A percentile compares a stretch with the other conserved stretches of the same genome.
These are phyloP conservation scores for Dorcus parallelipipedus DNA, from an alignment of 2,888 invertebrate genomes.

Conservation along the genomic window DNA sequence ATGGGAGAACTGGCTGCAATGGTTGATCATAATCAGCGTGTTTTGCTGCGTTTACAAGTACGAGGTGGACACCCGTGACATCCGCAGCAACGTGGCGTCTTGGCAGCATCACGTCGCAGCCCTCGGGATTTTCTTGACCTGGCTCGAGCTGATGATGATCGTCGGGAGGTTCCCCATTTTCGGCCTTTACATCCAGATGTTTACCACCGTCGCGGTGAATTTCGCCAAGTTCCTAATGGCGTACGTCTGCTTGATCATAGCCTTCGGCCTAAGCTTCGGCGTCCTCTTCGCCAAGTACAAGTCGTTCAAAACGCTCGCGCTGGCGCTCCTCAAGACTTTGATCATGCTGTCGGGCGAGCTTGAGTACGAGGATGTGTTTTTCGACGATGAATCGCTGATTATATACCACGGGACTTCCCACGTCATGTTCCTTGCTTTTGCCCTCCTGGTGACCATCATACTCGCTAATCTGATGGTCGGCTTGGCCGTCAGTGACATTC, in stretches of 20 bases:
- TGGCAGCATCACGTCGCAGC: conserved; percentile 84
- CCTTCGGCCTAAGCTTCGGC: conserved; percentile 78
- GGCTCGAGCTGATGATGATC: conserved; percentile 83
- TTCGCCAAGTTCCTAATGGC: conserved; percentile 78
- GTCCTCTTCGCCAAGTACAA: conserved; percentile 76
- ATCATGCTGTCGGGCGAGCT: conserved; percentile 89
- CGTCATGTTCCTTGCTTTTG: conserved; percentile 71
- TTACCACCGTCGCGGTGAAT: conserved; percentile 78
- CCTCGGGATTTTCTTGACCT: conserved; percentile 73
- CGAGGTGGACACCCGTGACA: conserved; percentile 26
- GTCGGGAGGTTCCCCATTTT: conserved; percentile 83
- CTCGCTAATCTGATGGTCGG: conserved; percentile 81
- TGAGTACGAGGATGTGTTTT: conserved; percentile 82
- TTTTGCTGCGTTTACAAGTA: conserved; percentile 60
- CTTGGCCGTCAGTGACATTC: conserved; percentile 80
- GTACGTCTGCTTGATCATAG: conserved; percentile 75
- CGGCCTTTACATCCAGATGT: conserved; percentile 85
- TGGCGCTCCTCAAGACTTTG: conserved; percentile 70
- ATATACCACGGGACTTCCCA: conserved; percentile 72
- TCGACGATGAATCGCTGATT: conserved; percentile 51
- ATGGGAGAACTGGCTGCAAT: conserved; percentile 84
- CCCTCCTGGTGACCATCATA: conserved; percentile 76
- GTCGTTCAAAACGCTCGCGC: conserved; percentile 63
- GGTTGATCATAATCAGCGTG: conserved; percentile 71
- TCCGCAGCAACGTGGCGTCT: conserved; percentile 41